Evolutionary conservation across 2,797 vertebrate genomes (phyloP).

Genomic region (Morelia viridis): DNA sequence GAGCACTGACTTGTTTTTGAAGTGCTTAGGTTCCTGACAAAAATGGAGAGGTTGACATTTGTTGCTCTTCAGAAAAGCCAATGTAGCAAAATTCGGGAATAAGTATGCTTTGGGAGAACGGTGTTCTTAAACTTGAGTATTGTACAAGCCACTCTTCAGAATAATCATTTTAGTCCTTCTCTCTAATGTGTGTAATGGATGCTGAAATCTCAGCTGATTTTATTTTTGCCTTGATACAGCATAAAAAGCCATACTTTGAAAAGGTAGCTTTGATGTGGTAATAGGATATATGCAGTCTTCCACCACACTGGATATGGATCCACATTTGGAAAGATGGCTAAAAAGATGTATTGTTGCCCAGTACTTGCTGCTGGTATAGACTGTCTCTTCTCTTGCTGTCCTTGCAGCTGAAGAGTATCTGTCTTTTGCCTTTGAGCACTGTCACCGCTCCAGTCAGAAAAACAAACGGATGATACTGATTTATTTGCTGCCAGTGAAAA

Average conservation of each 20-base stretch:
- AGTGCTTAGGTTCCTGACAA: neutral
- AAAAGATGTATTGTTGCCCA: neutral
- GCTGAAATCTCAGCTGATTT: neutral
- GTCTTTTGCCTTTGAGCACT: slow-evolving; percentile 90
- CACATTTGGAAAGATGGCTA: neutral
- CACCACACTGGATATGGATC: neutral
- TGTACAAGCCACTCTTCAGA: neutral
- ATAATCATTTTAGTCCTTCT: neutral
- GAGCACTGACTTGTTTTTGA: neutral
- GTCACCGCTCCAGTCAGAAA: slow-evolving; percentile 91
- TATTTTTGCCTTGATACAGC: neutral
- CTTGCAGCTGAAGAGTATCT: slow-evolving; percentile 90
- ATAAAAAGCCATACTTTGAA: neutral
- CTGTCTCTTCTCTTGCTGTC: slow-evolving; percentile 23
- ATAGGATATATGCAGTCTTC: neutral
- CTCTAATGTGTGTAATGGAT: neutral
- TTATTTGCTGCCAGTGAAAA: slow-evolving; percentile 95
- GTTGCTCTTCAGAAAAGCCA: neutral
- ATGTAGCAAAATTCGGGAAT: neutral
- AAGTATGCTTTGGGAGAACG: neutral
- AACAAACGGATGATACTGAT: slow-evolving; percentile 98
- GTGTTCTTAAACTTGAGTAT: neutral
- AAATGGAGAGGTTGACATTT: neutral
- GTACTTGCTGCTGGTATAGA: neutral
- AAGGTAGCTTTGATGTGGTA: neutral